These are phyloP conservation scores for Drusus annulatus DNA, from an alignment of 1,140 invertebrate species.

Conservation along the genomic window DNA sequence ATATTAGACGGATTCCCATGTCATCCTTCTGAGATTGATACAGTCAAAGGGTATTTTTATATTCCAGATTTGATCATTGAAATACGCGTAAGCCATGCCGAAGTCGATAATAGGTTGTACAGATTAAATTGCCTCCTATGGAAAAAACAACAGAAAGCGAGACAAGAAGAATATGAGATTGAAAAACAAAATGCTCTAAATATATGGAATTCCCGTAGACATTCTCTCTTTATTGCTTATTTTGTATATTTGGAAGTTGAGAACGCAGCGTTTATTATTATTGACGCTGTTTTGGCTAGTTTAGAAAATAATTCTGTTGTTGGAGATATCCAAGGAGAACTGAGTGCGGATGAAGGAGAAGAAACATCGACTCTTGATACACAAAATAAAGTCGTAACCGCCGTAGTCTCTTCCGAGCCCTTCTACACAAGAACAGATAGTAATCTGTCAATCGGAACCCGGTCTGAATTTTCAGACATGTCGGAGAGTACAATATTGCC, in stretches of 20 bases:
- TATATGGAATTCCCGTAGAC: constrained; percentile 57
- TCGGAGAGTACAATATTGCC: not conserved
- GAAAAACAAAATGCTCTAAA: constrained; percentile 52
- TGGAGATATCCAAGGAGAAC: not conserved
- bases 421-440: not conserved
- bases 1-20: constrained; percentile 74
- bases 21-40: constrained; percentile 67
- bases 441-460: constrained; percentile 13
- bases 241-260: constrained; percentile 24
- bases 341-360: not conserved
- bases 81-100: constrained; percentile 63
- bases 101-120: constrained; percentile 63
- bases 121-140: constrained; percentile 64
- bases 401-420: not conserved
- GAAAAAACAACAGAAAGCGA: constrained; percentile 63
- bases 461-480: constrained; percentile 38
- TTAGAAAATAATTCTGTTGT: not conserved
- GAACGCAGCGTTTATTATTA: not conserved
- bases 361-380: not conserved
- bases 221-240: constrained; percentile 57
- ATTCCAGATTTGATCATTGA: constrained; percentile 74
- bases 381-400: too few species aligned
- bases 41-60: constrained; percentile 66
- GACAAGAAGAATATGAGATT: constrained; percentile 55
- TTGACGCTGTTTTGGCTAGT: not conserved